Conservation (phyloP, 2,113 vertebrate species). For the Neodon shergylaensis region DNA sequence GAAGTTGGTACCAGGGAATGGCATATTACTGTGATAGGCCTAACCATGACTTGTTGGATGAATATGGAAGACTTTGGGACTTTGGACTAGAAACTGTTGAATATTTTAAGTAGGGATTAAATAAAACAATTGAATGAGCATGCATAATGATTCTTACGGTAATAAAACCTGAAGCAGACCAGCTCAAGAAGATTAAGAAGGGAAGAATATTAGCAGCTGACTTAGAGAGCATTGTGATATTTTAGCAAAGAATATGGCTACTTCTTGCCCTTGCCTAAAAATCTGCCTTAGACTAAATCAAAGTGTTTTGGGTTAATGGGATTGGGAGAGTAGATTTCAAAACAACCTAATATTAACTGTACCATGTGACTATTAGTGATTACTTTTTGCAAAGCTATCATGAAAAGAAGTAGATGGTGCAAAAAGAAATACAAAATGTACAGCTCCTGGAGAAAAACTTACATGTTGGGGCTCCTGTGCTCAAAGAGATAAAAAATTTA, state of each 20-base stretch:
- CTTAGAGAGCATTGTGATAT: background rate
- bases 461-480: too few species aligned
- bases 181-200: background rate
- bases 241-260: background rate
- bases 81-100: background rate
- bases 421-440: too few species aligned
- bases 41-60: background rate
- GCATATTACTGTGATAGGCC: background rate
- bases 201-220: background rate
- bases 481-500: too few species aligned
- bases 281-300: background rate
- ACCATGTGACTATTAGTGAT: too few species aligned
- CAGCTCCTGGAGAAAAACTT: too few species aligned
- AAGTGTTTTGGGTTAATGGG: background rate
- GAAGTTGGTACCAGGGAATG: background rate
- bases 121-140: too few species aligned
- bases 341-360: background rate
- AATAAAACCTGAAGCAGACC: background rate
- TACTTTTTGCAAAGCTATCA: too few species aligned
- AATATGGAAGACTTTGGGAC: background rate
- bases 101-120: background rate
- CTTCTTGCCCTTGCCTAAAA: background rate
- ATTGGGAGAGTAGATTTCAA: background rate
- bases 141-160: background rate
- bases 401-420: too few species aligned